phyloP scores from a whole-genome alignment of 2,797 vertebrate species.

The Gallinago stenura region DNA sequence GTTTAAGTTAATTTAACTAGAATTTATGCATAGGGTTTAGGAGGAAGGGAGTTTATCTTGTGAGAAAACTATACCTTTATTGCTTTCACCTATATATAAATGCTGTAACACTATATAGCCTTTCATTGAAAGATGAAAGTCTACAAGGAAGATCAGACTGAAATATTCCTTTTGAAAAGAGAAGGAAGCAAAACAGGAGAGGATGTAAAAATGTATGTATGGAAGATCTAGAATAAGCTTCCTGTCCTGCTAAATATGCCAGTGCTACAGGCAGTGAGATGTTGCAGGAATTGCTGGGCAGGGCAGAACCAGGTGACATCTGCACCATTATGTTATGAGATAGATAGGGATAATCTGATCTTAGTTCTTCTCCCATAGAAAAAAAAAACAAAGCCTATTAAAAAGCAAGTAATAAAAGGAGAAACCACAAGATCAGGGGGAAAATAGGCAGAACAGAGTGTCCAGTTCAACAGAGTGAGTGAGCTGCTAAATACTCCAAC shows the following conservation, averaged over 20 bases:
- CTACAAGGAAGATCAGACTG: neutral
- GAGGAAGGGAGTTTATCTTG: neutral
- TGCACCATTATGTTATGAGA: neutral
- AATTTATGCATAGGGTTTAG: neutral
- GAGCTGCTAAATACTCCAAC: neutral
- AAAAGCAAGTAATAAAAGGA: neutral
- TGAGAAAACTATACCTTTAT: neutral
- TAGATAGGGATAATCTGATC: neutral
- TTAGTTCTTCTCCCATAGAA: neutral
- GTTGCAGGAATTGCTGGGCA: neutral
- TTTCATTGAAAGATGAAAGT: neutral
- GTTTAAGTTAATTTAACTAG: neutral
- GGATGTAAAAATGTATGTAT: neutral
- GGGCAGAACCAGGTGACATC: neutral
- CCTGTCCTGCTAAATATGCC: neutral
- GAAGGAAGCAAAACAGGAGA: neutral
- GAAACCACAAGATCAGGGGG: neutral
- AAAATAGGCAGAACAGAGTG: neutral
- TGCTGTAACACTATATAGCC: accelerated
- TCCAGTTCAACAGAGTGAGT: neutral
- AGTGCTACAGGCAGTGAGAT: neutral
- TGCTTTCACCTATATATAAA: neutral
- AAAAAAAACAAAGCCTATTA: too few relatives aligned
- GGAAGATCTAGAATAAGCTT: neutral
- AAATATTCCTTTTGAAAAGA: neutral